Base-by-base conservation (phyloP, 2,113 vertebrate genomes). In the Lethenteron camtschaticum region DNA sequence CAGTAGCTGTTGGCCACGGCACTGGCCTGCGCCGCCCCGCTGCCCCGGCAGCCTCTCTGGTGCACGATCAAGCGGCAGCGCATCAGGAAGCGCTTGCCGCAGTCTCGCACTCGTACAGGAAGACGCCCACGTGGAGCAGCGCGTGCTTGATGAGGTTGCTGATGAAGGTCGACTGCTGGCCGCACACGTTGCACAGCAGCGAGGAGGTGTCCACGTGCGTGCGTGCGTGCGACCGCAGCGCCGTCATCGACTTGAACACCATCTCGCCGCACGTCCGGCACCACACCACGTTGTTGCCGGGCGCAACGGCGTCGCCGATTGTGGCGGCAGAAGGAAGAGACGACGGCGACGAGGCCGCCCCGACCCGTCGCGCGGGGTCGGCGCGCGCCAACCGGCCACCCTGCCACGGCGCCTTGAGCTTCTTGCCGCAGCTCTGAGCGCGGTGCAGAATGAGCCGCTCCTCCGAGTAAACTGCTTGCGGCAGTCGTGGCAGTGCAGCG, bases 41-140 rank as follows among this genome's bases (percentile, higher is more conserved):
- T 41, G 41, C 41, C 41, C 41, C 85, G 79, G 1, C 81, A 79
- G 13, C 86, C 86, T 3, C 84, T 81, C 3, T 87, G 84, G 77
- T 96, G 94, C 2, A 87, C 84, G 55, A 83, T 83, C 75, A 99
- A 82, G 74, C 86, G 87, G 77, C 80, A 85, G 73, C 85, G 86
- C 56, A 85, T 92, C 76, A 87, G 86, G 79, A 96, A 96, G 73
- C 90, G 88, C 56, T 82, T 77, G 72, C 85, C 85, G 13, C 92
- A 96, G 95, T 88, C 76, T 95, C 89, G 0, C 92, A 99, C 75
- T 86, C 85, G 77, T 90, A 95, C 56, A 99, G 85, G 70, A 87
- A 87, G 75, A 91, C 85, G 11, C 90, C 89, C 0, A 96, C 83
- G 16, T 96, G 94, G 55, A 86, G 83, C 69, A 96, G 78, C 11